Conservation (phyloP, 2,888 invertebrate genomes). For the Malacosoma neustria region DNA sequence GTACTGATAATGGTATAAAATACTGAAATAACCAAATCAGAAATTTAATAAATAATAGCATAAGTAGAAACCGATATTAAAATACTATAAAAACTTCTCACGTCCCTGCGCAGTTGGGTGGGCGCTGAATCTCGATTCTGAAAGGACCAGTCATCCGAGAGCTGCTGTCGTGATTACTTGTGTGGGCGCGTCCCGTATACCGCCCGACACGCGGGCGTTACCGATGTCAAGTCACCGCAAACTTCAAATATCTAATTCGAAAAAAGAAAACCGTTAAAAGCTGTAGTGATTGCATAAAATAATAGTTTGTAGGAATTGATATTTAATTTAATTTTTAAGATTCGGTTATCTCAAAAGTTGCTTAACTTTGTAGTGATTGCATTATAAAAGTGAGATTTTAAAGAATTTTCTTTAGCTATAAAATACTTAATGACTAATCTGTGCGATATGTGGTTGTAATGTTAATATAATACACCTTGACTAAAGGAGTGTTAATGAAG, state of each 20-base stretch:
- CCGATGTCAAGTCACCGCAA: slow-evolving; percentile 1
- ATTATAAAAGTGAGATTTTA: background rate
- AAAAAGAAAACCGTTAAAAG: background rate
- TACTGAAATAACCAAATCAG: too few relatives aligned
- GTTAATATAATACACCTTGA: too few relatives aligned
- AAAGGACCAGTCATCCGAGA: slow-evolving; percentile 32
- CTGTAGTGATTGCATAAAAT: background rate
- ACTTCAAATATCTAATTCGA: background rate
- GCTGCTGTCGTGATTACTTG: slow-evolving; percentile 15
- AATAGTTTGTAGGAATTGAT: background rate
- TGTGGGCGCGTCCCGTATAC: slow-evolving; percentile 7
- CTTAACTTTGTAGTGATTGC: background rate
- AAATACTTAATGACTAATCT: too few relatives aligned
- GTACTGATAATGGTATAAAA: too few relatives aligned
- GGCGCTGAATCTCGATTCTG: slow-evolving; percentile 27
- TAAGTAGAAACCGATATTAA: slow-evolving; percentile 20
- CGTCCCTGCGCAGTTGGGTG: slow-evolving; percentile 31
- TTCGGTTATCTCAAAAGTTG: background rate
- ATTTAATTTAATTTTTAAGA: background rate
- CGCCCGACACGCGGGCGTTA: slow-evolving; percentile 2
- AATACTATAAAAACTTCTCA: slow-evolving; percentile 19
- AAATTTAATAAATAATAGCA: too few relatives aligned
- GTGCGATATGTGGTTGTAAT: too few relatives aligned
- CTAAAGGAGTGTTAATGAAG: background rate
- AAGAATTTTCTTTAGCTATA: background rate